Percentiles rank a stretch among this genome's conserved stretches.
Conservation (phyloP, 2,797 vertebrate genomes). For the Poeciliopsis paucimaculata region DNA sequence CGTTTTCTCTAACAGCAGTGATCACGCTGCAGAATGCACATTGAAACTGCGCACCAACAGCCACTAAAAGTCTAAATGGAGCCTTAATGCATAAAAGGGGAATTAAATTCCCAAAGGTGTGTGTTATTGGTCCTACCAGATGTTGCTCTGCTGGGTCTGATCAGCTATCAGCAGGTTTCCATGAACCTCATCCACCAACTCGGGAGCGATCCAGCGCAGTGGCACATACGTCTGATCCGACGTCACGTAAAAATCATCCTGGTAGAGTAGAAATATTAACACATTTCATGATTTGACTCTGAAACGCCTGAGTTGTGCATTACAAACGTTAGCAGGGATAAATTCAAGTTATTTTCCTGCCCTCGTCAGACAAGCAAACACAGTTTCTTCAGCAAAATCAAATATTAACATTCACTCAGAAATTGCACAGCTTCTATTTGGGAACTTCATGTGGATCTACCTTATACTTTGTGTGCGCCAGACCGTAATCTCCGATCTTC, state of each 20-base stretch:
- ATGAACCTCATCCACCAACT: constrained; percentile 94
- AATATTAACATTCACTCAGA: not conserved
- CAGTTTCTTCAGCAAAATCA: not conserved
- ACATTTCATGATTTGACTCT: not conserved
- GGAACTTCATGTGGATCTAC: constrained; percentile 60
- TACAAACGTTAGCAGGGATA: not conserved
- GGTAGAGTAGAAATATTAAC: not conserved
- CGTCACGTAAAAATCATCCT: constrained; percentile 97
- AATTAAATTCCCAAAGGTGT: not conserved
- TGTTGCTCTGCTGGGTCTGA: constrained; percentile 93
- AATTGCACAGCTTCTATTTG: not conserved
- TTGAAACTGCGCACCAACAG: not conserved
- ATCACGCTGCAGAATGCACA: not conserved
- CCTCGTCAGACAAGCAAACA: not conserved
- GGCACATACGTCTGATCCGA: constrained; percentile 93
- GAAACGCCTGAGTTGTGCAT: not conserved
- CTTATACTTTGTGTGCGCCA: constrained; percentile 93
- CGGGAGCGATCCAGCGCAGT: constrained; percentile 95
- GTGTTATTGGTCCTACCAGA: constrained; percentile 85
- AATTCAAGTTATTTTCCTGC: not conserved
- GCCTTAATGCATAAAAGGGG: not conserved
- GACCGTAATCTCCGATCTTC: constrained; percentile 96
- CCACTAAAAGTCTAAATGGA: not conserved
- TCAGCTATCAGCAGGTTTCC: constrained; percentile 92
- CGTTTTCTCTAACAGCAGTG: not conserved